A percentile compares a stretch with the other conserved stretches of the same genome.
Evolutionary conservation across 1,140 invertebrate species (phyloP).

Genomic region (Caerostris darwini): DNA sequence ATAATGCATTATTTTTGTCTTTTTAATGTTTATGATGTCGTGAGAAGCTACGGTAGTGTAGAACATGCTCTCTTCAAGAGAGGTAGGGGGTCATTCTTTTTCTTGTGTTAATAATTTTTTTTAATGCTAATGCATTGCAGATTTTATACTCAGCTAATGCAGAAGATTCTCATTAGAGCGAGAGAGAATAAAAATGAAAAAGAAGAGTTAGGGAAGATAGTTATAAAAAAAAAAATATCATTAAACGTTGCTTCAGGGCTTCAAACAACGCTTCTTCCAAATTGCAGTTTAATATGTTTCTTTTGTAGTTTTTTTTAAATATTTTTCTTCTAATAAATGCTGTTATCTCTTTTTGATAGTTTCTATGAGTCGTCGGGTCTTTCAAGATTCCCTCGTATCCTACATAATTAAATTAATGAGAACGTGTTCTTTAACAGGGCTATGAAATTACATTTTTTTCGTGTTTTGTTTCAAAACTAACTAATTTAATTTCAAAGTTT

Average conservation of each 20-base stretch:
- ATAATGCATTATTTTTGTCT: background rate
- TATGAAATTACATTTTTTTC: constrained; percentile 21
- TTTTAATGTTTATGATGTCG: constrained; percentile 7
- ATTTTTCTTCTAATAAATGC: background rate
- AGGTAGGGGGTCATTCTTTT: background rate
- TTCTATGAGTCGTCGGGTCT: background rate
- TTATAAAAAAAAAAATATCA: constrained; percentile 51
- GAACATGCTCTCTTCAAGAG: background rate
- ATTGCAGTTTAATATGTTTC: constrained; percentile 61
- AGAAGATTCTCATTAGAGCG: constrained; percentile 53
- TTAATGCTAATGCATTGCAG: constrained; percentile 3
- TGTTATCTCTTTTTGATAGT: constrained; percentile 17
- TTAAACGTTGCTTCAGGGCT: constrained; percentile 59
- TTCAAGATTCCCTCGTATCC: background rate
- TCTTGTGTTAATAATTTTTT: constrained; percentile 25
- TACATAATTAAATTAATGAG: constrained; percentile 32
- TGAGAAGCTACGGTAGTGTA: background rate
- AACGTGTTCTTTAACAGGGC: background rate
- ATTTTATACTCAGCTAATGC: constrained; percentile 59
- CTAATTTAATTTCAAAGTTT: no score
- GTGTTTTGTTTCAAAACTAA: no score
- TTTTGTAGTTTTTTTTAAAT: background rate
- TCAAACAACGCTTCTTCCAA: constrained; percentile 35
- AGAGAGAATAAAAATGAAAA: background rate
- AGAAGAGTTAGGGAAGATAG: constrained; percentile 22